Conservation (phyloP, 2,113 vertebrate species). For the Carollia perspicillata region DNA sequence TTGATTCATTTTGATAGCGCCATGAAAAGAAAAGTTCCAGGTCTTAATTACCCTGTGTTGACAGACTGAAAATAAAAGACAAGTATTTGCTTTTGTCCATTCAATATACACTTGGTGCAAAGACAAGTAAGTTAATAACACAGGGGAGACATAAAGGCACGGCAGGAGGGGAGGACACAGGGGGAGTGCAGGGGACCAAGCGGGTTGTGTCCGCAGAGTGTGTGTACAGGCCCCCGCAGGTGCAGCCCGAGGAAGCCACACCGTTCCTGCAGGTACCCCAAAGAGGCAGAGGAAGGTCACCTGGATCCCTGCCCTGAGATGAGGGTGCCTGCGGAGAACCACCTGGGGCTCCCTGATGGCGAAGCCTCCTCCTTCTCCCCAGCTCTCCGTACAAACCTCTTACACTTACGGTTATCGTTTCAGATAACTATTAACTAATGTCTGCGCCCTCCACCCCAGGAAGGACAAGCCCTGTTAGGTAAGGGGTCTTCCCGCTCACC, state of each 20-base stretch:
- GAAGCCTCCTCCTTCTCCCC: neutral
- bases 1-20: neutral
- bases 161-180: too few species aligned
- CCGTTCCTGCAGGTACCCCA: accelerated
- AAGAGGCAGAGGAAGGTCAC: neutral
- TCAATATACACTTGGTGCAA: neutral
- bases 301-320: neutral
- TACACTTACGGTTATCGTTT: neutral
- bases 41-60: neutral
- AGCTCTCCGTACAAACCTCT: neutral
- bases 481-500: neutral
- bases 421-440: neutral
- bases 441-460: too few species aligned
- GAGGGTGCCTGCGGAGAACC: neutral
- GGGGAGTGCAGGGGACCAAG: neutral
- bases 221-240: neutral
- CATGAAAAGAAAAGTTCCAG: neutral
- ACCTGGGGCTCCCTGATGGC: neutral
- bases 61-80: neutral
- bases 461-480: neutral
- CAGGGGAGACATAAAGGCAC: too few species aligned
- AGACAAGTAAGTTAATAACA: neutral
- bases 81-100: neutral
- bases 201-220: neutral
- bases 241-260: neutral